phyloP scores from a whole-genome alignment of 2,888 invertebrate species.

The Plebejus melissa region DNA sequence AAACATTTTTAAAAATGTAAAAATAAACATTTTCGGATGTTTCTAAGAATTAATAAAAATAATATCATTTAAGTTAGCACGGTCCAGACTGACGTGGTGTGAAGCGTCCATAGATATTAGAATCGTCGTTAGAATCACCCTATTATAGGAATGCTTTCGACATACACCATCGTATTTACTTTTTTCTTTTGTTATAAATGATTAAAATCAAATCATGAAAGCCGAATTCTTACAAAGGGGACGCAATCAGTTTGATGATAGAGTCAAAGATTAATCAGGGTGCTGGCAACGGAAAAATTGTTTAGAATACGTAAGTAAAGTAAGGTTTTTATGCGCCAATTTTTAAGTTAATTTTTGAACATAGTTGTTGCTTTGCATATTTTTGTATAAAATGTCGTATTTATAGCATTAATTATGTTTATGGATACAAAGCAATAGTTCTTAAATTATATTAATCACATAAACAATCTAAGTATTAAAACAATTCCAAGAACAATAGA shows the following conservation, averaged over 20 bases:
- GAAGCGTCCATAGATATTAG: no score
- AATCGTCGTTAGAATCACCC: no score
- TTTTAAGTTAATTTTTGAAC: background rate
- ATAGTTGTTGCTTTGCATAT: no score
- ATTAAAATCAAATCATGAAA: constrained; percentile 1
- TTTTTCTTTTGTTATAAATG: background rate
- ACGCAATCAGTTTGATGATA: constrained; percentile 11
- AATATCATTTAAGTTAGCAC: no score
- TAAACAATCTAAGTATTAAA: background rate
- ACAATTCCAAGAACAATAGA: background rate
- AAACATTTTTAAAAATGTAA: no score
- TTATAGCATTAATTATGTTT: no score
- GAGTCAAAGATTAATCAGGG: background rate
- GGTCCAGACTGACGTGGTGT: no score
- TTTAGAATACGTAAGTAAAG: background rate
- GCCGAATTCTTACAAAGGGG: constrained; percentile 1
- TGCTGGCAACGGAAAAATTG: background rate
- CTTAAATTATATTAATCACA: background rate
- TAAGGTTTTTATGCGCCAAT: background rate
- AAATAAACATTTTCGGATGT: no score
- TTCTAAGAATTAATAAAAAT: no score
- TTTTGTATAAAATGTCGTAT: no score
- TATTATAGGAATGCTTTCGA: background rate
- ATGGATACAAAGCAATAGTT: background rate
- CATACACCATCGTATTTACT: background rate